Base-by-base conservation (phyloP, 2,888 invertebrate genomes). In the Pheosia tremula region DNA sequence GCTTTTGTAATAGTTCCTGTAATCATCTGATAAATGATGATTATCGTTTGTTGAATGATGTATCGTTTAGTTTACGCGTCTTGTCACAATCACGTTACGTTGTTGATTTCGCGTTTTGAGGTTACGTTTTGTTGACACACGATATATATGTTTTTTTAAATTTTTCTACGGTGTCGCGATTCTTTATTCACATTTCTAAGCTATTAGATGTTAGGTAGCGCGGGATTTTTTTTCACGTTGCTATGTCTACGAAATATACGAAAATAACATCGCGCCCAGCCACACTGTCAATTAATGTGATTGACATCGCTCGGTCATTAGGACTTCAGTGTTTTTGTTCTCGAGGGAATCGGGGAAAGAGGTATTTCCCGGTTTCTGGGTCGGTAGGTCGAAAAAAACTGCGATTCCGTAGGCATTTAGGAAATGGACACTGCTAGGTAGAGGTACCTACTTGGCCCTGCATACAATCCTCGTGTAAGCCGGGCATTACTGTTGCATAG, bases 201-300 rank as follows among this genome's bases (percentile, higher is more conserved):
- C 24, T 60, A 62, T 60, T 55, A 36, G 53, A 24, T 24, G 24
- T 43, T n/a, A n/a, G 37, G 55, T 39, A 39, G 39, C 39, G 55
- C 38, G 55, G 55, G 39, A 50, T 39, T 69, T 67, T 75, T 57
- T 62, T 72, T 69, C 58, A 66, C 60, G 66, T 71, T 65, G 67
- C 64, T 67, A 67, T 61, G 58, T 70, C 56, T 67, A 69, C 62
- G 62, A 69, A 72, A 71, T 70, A 65, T 64, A 69, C 79, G 66
- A 75, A 78, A 78, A 79, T 78, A 78, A 67, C 75, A 66, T 66
- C 60, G 60, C 72, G 57, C 71, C 81, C 85, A 83, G 87, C 24
- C 24, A 83, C 82, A 78, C 87, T 89, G 92, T 91, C 92, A 92
- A 92, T 93, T 91, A 92, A 83, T 87, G 88, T 91, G 92, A 92